Evolutionary conservation across 2,888 invertebrate species (phyloP).

Genomic region (Arctia plantaginis): DNA sequence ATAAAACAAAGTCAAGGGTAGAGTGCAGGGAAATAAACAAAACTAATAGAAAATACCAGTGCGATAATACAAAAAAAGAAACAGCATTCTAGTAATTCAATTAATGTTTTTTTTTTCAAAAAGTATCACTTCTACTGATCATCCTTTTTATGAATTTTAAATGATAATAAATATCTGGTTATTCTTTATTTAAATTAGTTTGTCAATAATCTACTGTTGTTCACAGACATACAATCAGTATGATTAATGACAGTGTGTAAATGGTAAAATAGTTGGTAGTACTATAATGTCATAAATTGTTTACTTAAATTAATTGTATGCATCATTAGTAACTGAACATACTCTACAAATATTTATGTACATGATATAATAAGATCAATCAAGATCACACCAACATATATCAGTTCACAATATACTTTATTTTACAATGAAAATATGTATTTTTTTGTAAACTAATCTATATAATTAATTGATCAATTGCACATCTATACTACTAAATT

Average conservation of each 20-base stretch:
- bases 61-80: no score
- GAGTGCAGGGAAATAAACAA: no score
- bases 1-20: no score
- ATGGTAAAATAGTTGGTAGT: neutral
- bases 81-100: no score
- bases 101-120: no score
- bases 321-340: neutral
- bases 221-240: neutral
- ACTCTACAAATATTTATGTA: neutral
- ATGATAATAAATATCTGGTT: no score
- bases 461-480: neutral
- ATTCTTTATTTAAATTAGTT: no score
- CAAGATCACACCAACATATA: neutral
- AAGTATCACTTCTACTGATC: no score
- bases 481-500: no score
- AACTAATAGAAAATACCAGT: no score
- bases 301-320: neutral
- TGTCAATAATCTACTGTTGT: neutral
- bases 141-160: no score
- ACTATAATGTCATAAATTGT: neutral
- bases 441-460: no score
- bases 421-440: neutral
- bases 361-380: neutral
- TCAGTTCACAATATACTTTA: neutral
- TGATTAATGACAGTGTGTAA: neutral